Percentiles rank a stretch among this genome's conserved stretches.
Conservation (phyloP, 2,888 invertebrate genomes). For the Drosophila robusta region DNA sequence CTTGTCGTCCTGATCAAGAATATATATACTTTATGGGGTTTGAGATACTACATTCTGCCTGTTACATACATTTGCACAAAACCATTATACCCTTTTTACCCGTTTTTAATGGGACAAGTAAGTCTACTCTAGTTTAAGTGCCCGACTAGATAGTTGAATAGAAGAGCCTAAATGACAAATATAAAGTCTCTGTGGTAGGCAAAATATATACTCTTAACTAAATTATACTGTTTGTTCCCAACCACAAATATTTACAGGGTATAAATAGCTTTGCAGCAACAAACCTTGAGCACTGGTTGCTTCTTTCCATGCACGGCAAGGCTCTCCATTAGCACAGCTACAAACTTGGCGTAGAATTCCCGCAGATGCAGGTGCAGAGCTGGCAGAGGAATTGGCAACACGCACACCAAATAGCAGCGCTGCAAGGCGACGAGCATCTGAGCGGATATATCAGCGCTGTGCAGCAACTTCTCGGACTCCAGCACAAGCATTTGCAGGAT, state of each 20-base stretch:
- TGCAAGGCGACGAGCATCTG: slow-evolving; percentile 73
- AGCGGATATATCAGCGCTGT: slow-evolving; percentile 52
- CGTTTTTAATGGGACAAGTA: too few relatives aligned
- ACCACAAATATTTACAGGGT: not conserved
- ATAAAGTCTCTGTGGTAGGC: too few relatives aligned
- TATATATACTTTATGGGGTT: too few relatives aligned
- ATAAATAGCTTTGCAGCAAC: not conserved
- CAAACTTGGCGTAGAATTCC: slow-evolving; percentile 79
- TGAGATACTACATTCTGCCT: too few relatives aligned
- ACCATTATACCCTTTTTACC: too few relatives aligned
- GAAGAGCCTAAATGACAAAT: too few relatives aligned
- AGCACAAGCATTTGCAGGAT: slow-evolving; percentile 78
- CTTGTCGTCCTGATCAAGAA: too few relatives aligned
- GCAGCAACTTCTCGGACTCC: slow-evolving; percentile 79
- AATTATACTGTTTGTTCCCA: too few relatives aligned
- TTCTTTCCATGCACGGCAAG: slow-evolving; percentile 60
- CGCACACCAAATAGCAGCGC: slow-evolving; percentile 78
- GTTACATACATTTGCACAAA: too few relatives aligned
- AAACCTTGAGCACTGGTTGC: slow-evolving; percentile 59
- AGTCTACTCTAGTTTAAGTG: too few relatives aligned
- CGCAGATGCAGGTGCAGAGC: slow-evolving; percentile 69
- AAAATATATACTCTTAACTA: too few relatives aligned
- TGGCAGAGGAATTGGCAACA: slow-evolving; percentile 75
- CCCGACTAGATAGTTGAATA: too few relatives aligned
- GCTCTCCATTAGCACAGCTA: slow-evolving; percentile 74